Percentiles rank a stretch among this genome's conserved stretches.
phyloP scores from a whole-genome alignment of 2,888 invertebrate genomes.

The Allacma fusca region DNA sequence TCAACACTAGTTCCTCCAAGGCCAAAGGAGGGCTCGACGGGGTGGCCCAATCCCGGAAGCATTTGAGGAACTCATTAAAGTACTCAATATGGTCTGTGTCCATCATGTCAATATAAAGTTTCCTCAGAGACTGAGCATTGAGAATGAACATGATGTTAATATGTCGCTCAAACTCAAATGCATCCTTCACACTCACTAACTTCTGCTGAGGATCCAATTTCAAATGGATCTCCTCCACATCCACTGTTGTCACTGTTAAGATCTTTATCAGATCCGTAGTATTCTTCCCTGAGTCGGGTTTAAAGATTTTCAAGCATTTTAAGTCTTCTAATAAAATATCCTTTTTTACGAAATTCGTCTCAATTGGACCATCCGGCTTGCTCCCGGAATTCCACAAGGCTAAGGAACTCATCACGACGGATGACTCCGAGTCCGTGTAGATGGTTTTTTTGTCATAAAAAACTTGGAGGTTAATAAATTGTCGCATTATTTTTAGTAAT shows the following conservation, averaged over 20 bases:
- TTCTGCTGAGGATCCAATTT: slow-evolving; percentile 12
- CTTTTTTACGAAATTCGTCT: slow-evolving; percentile 25
- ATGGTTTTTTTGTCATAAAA: slow-evolving; percentile 25
- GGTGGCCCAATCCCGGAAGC: slow-evolving; percentile 36
- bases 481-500: slow-evolving; percentile 15
- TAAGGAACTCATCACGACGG: neutral
- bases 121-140: slow-evolving; percentile 10
- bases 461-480: slow-evolving; percentile 35
- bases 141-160: slow-evolving; percentile 33
- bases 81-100: slow-evolving; percentile 35
- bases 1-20: slow-evolving; percentile 25
- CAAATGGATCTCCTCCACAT: slow-evolving; percentile 23
- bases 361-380: neutral
- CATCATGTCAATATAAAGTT: slow-evolving; percentile 39
- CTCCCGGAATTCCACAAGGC: slow-evolving; percentile 20
- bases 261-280: slow-evolving; percentile 33
- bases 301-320: slow-evolving; percentile 30
- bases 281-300: slow-evolving; percentile 18
- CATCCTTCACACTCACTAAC: neutral
- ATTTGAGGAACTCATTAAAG: slow-evolving; percentile 31
- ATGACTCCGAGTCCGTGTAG: neutral
- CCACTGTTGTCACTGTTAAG: slow-evolving; percentile 9
- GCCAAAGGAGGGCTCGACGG: neutral
- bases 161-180: slow-evolving; percentile 37
- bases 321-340: slow-evolving; percentile 37